Percentiles rank a stretch among this genome's conserved stretches.
These are phyloP conservation scores for Patella depressa DNA, from an alignment of 2,888 invertebrate genomes.

Conservation along the genomic window DNA sequence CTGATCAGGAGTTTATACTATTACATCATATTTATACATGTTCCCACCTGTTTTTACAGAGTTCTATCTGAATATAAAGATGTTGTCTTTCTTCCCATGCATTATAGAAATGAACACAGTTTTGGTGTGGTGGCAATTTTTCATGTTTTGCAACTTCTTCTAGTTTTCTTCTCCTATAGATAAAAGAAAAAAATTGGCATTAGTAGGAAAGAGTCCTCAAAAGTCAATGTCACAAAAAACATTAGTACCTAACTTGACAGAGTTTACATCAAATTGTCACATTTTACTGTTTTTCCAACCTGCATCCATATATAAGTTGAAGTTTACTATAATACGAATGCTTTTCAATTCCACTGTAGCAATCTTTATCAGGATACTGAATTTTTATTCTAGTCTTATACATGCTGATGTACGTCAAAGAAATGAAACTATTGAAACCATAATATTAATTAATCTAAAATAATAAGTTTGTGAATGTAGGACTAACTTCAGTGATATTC, in stretches of 20 bases:
- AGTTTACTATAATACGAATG: neutral
- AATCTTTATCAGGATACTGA: too few species aligned
- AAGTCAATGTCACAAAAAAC: neutral
- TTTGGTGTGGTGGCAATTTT: slow-evolving; percentile 78
- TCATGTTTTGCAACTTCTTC: slow-evolving; percentile 81
- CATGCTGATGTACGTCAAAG: too few species aligned
- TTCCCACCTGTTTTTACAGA: slow-evolving; percentile 76
- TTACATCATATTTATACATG: too few species aligned
- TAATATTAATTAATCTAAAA: too few species aligned
- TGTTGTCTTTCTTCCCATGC: slow-evolving; percentile 83
- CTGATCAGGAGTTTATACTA: too few species aligned
- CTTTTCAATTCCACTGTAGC: neutral
- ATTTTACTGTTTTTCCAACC: too few species aligned
- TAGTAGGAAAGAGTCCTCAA: neutral
- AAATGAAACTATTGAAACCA: too few species aligned
- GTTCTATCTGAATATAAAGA: slow-evolving; percentile 81
- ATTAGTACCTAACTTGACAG: neutral
- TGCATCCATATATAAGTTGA: neutral
- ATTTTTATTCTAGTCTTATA: too few species aligned
- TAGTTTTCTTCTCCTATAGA: slow-evolving; percentile 73
- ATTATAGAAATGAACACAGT: slow-evolving; percentile 78
- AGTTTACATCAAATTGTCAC: too few species aligned
- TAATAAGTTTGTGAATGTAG: too few species aligned
- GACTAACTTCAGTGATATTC: too few species aligned
- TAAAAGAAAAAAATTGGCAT: slow-evolving; percentile 10